Percentiles rank a stretch among this genome's conserved stretches.
Conservation (phyloP, 2,113 vertebrate species). For the Lophotis ruficrista region DNA sequence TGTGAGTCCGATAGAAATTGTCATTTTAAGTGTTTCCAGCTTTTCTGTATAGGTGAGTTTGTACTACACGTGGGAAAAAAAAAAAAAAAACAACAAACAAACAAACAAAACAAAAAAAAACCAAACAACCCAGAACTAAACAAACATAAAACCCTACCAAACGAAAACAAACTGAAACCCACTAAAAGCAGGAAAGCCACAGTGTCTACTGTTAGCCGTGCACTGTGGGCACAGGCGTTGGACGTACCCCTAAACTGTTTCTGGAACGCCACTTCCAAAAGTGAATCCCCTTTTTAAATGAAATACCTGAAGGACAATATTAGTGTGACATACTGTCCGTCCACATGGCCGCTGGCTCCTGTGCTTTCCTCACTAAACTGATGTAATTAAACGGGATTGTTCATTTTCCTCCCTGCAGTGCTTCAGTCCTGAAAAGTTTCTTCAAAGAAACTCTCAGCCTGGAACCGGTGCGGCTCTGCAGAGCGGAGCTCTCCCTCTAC, state of each 20-base stretch:
- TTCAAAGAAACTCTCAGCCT: background rate
- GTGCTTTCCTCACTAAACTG: constrained; percentile 16
- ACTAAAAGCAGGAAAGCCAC: background rate
- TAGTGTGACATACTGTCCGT: constrained; percentile 4
- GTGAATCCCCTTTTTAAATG: background rate
- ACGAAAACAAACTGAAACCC: background rate
- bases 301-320: background rate
- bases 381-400: constrained; percentile 14
- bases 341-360: background rate
- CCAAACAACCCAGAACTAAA: background rate
- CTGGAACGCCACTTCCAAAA: background rate
- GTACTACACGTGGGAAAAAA: background rate
- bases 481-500: background rate
- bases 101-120: background rate
- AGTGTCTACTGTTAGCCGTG: background rate
- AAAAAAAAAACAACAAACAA: background rate
- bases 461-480: background rate
- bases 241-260: background rate
- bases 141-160: background rate
- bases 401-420: background rate
- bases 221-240: background rate
- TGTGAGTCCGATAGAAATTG: background rate
- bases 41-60: background rate
- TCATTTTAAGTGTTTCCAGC: background rate
- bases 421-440: background rate